Percentiles rank a stretch among this genome's conserved stretches.
phyloP scores from a whole-genome alignment of 2,113 vertebrate genomes.

The Neolamprologus longior region DNA sequence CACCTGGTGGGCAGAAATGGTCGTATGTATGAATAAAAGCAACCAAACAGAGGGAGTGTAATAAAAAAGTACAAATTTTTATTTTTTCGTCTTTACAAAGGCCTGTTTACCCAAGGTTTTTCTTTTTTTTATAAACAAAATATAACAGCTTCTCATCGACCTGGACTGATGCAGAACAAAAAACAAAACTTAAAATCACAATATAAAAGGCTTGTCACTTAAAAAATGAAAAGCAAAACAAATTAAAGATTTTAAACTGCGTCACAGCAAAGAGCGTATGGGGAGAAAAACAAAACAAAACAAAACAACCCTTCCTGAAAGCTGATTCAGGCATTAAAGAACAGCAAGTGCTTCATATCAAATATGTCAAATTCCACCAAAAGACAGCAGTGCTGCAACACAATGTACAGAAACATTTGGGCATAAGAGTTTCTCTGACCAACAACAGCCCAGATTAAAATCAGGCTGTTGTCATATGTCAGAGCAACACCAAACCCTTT shows the following conservation, averaged over 20 bases:
- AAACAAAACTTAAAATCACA: conserved; percentile 3
- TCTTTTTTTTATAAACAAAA: conserved; percentile 84
- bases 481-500: neutral
- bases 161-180: conserved; percentile 73
- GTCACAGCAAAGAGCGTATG: conserved; percentile 40
- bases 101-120: conserved; percentile 68
- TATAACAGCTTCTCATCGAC: conserved; percentile 92
- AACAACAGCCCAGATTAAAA: neutral
- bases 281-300: neutral
- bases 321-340: conserved; percentile 59
- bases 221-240: conserved; percentile 34
- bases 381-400: conserved; percentile 46
- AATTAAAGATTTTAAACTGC: conserved; percentile 26
- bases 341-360: conserved; percentile 68
- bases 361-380: conserved; percentile 33
- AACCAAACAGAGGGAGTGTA: neutral
- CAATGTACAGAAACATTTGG: conserved; percentile 25
- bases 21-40: neutral
- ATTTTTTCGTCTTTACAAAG: conserved; percentile 87
- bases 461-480: neutral
- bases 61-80: conserved; percentile 97
- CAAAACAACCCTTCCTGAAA: conserved; percentile 18
- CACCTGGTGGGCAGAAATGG: conserved; percentile 20
- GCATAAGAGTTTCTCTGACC: neutral
- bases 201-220: conserved; percentile 32